These are phyloP conservation scores for rat (Rattus norvegicus) DNA, from an alignment of 2,113 vertebrate genomes.

Conservation along the genomic window GRCr8 NC_086034.1:36513001-36513500, in stretches of 20 bases:
- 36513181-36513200: not conserved
- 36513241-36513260: not conserved
- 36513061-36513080: not conserved
- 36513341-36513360: not conserved
- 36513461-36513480: not conserved
- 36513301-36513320: not conserved
- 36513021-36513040: not conserved
- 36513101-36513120: not conserved
- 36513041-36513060: not conserved
- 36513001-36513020: not conserved
- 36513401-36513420: not conserved
- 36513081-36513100: not conserved
- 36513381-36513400: not conserved
- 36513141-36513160: not conserved
- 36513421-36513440: not conserved
- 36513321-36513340: not conserved
- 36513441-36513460: not conserved
- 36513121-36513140: not conserved
- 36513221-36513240: not conserved
- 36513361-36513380: not conserved
- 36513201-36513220: not conserved
- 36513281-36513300: not conserved
- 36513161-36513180: not conserved
- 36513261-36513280: not conserved
- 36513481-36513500: not conserved